Percentiles rank a stretch among this genome's conserved stretches.
Conservation (phyloP, 2,797 vertebrate species). For the Characodon lateralis region DNA sequence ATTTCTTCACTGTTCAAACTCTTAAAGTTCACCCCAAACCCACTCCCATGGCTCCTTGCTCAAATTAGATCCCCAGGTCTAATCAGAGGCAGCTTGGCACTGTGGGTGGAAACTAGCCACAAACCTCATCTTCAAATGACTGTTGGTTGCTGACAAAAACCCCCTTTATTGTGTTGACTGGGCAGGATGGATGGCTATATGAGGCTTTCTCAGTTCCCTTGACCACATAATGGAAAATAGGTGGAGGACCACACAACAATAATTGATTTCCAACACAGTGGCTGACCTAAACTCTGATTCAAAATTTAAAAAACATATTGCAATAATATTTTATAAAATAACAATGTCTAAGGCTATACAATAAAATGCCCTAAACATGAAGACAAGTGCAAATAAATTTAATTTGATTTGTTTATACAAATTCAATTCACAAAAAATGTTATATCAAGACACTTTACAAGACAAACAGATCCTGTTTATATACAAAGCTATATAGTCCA, state of each 20-base stretch:
- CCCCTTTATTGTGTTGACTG: constrained; percentile 69
- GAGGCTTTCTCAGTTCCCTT: constrained; percentile 62
- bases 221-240: constrained; percentile 78
- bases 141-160: constrained; percentile 68
- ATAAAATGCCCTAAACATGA: constrained; percentile 12
- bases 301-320: constrained; percentile 46
- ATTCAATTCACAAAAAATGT: not conserved
- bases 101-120: constrained; percentile 82
- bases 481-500: not conserved
- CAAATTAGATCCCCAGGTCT: constrained; percentile 81
- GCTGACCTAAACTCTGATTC: constrained; percentile 53
- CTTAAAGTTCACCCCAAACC: constrained; percentile 45
- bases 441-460: not conserved
- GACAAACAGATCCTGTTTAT: not conserved
- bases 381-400: too few species aligned
- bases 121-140: constrained; percentile 79
- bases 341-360: constrained; percentile 28
- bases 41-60: constrained; percentile 62
- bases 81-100: constrained; percentile 80
- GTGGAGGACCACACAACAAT: constrained; percentile 75
- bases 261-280: constrained; percentile 65
- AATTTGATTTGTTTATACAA: not conserved
- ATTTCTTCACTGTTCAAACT: constrained; percentile 59
- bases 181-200: constrained; percentile 66
- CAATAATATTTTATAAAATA: constrained; percentile 32